phyloP scores from a whole-genome alignment of 2,888 invertebrate genomes.

The Noctua fimbriata region DNA sequence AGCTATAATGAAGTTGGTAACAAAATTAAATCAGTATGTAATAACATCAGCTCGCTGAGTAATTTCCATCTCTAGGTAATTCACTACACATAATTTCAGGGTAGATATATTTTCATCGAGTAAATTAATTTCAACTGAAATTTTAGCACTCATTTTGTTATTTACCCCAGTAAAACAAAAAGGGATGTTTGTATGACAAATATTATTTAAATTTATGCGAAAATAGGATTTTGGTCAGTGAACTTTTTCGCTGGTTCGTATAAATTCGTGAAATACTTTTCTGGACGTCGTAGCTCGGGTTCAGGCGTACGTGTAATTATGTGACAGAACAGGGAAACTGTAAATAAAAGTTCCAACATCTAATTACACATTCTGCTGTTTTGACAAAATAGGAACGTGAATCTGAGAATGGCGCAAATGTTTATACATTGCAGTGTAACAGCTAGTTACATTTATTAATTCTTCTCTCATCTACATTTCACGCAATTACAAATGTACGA shows the following conservation, averaged over 20 bases:
- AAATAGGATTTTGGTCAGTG: constrained; percentile 57
- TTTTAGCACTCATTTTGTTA: constrained; percentile 45
- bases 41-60: constrained; percentile 6
- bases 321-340: constrained; percentile 37
- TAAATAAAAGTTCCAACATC: constrained; percentile 55
- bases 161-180: constrained; percentile 50
- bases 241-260: constrained; percentile 58
- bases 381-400: constrained; percentile 13
- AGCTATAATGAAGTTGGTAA: neutral
- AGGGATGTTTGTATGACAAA: constrained; percentile 53
- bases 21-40: constrained; percentile 3
- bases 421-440: neutral
- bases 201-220: constrained; percentile 66
- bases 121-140: constrained; percentile 35
- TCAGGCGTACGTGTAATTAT: constrained; percentile 55
- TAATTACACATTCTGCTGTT: constrained; percentile 46
- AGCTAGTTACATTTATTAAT: neutral
- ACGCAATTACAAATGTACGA: neutral
- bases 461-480: too few relatives aligned
- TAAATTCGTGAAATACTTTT: constrained; percentile 58
- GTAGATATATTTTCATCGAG: constrained; percentile 28
- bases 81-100: constrained; percentile 13
- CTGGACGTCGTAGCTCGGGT: constrained; percentile 26
- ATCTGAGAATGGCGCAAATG: neutral
- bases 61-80: constrained; percentile 10